Evolutionary conservation across 2,888 invertebrate species (phyloP).

Genomic region (Lepidocyrtinus sp.): DNA sequence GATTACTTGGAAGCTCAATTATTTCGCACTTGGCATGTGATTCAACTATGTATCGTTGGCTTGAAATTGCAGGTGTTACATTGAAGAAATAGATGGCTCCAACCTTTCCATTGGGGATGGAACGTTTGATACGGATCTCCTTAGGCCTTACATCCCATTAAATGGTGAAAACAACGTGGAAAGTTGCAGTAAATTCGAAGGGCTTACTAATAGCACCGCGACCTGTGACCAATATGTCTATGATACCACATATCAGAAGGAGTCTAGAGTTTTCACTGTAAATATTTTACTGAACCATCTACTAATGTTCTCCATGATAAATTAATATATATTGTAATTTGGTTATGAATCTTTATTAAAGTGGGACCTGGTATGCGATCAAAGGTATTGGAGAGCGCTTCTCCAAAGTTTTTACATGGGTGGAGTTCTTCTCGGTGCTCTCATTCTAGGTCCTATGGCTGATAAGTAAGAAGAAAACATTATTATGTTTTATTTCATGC

Average conservation of each 20-base stretch:
- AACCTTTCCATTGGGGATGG: background rate
- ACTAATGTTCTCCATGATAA: background rate
- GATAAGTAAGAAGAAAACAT: too few species aligned
- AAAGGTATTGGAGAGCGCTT: conserved; percentile 85
- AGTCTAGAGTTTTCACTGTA: conserved; percentile 81
- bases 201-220: conserved; percentile 32
- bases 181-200: conserved; percentile 75
- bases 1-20: too few species aligned
- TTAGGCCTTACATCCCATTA: conserved; percentile 76
- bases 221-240: conserved; percentile 77
- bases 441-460: conserved; percentile 83
- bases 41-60: too few species aligned
- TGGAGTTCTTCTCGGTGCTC: conserved; percentile 86
- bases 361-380: conserved; percentile 86
- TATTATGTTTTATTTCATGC: too few species aligned
- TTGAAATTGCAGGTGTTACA: conserved; percentile 57
- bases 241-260: conserved; percentile 81
- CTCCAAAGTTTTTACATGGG: conserved; percentile 84
- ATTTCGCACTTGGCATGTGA: too few species aligned
- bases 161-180: conserved; percentile 77
- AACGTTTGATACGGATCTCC: conserved; percentile 39
- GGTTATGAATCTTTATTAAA: conserved; percentile 72
- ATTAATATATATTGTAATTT: background rate
- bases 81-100: conserved; percentile 53
- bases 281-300: conserved; percentile 14